Evolutionary conservation across 35 echinoderm and acorn worm species (phyloP).

Genomic region (Apostichopus japonicus): DNA sequence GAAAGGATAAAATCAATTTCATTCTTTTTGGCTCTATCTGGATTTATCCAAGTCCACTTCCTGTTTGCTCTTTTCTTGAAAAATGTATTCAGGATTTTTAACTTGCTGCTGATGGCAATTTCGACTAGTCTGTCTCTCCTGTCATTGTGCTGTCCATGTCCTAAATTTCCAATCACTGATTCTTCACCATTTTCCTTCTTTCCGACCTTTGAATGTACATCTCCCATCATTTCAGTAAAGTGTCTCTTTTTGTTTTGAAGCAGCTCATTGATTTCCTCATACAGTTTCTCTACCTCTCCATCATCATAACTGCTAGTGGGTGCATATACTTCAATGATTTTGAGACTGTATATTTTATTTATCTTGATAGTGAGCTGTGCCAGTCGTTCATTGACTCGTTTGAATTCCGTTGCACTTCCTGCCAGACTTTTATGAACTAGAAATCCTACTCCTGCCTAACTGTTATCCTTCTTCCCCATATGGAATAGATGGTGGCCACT

Average conservation of each 20-base stretch:
- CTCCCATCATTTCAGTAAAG: constrained; percentile 9
- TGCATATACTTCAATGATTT: neutral
- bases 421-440: neutral
- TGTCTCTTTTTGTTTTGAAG: neutral
- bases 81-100: constrained; percentile 61
- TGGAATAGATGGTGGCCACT: constrained; percentile 61
- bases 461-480: neutral
- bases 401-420: constrained; percentile 42
- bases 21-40: constrained; percentile 31
- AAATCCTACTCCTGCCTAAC: constrained; percentile 18
- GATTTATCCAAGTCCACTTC: constrained; percentile 55
- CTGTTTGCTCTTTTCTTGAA: constrained; percentile 51
- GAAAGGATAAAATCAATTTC: constrained; percentile 42
- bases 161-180: constrained; percentile 37
- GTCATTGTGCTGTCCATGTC: constrained; percentile 6
- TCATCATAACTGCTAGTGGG: neutral
- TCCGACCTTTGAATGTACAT: constrained; percentile 29
- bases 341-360: neutral
- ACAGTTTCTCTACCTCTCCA: constrained; percentile 35
- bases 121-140: constrained; percentile 42
- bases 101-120: constrained; percentile 38
- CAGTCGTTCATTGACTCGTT: constrained; percentile 33
- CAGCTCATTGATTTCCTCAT: constrained; percentile 29
- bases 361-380: constrained; percentile 45
- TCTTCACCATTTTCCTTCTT: constrained; percentile 8